These are phyloP conservation scores for Progne subis DNA, from an alignment of 2,113 vertebrate genomes.

Conservation along the genomic window DNA sequence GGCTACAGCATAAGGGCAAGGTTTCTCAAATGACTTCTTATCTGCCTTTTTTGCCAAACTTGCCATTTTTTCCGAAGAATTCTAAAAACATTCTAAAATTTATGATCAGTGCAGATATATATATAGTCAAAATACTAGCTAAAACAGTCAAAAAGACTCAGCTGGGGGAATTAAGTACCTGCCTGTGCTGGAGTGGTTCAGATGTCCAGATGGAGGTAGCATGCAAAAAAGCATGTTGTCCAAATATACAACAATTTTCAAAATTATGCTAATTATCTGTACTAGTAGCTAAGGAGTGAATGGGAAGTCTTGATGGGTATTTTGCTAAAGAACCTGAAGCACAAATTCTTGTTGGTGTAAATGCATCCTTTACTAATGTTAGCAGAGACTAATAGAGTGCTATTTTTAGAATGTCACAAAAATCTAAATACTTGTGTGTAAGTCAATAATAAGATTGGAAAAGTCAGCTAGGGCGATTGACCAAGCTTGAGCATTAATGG, in stretches of 20 bases:
- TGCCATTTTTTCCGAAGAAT: not conserved
- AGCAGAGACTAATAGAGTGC: not conserved
- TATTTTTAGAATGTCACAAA: not conserved
- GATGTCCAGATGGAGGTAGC: not conserved
- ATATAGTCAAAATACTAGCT: not conserved
- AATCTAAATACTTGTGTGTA: not conserved
- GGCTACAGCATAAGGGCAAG: not conserved
- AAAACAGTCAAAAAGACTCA: not conserved
- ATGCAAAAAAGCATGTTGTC: not conserved
- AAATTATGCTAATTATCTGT: not conserved
- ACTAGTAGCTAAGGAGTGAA: not conserved
- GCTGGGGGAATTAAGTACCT: not conserved
- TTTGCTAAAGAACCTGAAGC: not conserved
- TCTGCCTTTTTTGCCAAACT: not conserved
- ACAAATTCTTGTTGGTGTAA: not conserved
- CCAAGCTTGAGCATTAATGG: not conserved
- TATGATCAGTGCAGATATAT: not conserved
- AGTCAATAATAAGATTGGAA: not conserved
- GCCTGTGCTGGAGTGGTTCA: not conserved
- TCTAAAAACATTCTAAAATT: not conserved
- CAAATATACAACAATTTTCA: not conserved
- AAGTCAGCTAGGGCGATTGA: not conserved
- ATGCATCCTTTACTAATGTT: not conserved
- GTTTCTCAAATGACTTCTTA: not conserved
- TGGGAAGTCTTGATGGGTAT: not conserved